These are phyloP conservation scores for Amphilophus citrinellus DNA, from an alignment of 2,113 vertebrate genomes.

Conservation along the genomic window DNA sequence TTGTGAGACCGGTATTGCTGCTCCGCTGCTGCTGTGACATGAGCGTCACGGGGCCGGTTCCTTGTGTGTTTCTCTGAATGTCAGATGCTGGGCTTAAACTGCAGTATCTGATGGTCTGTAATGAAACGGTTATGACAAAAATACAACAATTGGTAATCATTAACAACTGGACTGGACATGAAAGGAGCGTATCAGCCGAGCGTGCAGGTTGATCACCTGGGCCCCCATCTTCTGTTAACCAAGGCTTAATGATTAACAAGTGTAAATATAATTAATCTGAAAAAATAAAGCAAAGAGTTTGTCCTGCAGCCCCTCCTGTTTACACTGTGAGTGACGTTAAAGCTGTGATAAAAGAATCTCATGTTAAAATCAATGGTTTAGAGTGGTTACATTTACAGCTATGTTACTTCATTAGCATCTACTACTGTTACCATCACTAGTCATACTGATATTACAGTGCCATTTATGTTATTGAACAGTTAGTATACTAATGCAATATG, in stretches of 20 bases:
- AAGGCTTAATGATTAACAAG: not conserved
- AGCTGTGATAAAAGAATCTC: not conserved
- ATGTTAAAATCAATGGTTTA: not conserved
- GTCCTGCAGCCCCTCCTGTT: not conserved
- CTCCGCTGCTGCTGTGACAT: rapidly evolving
- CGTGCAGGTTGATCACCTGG: not conserved
- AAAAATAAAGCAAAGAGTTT: not conserved
- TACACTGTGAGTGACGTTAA: not conserved
- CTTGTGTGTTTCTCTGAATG: not conserved
- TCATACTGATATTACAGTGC: not conserved
- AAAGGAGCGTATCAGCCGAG: not conserved
- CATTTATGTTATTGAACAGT: not conserved
- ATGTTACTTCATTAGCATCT: not conserved
- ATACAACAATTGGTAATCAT: not conserved
- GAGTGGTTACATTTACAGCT: not conserved
- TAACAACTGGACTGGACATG: not conserved
- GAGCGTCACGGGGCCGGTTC: not conserved
- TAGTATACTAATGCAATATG: not conserved
- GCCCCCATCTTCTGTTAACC: not conserved
- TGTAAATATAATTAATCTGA: not conserved
- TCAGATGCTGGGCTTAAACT: not conserved
- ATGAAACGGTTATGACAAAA: not conserved
- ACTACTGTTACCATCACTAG: not conserved
- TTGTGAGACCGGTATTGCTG: too few relatives aligned
- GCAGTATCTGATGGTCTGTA: not conserved